A percentile compares a stretch with the other conserved stretches of the same genome.
phyloP scores from a whole-genome alignment of 2,113 vertebrate genomes.

The Anguilla japonica region DNA sequence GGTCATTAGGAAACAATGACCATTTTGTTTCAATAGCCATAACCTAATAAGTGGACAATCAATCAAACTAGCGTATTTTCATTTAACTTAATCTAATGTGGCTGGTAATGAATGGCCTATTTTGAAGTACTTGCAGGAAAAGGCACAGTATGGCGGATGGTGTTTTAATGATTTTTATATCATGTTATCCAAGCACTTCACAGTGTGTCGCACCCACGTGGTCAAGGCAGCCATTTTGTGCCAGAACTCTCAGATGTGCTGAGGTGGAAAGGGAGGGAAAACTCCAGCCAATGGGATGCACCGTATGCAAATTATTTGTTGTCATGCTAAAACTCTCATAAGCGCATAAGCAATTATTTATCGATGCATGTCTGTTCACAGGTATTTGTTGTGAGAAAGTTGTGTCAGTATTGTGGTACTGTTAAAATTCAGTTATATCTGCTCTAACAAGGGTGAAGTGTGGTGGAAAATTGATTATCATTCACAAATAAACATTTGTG shows the following conservation, averaged over 20 bases:
- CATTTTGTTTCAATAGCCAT: neutral
- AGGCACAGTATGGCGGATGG: too few relatives aligned
- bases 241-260: too few relatives aligned
- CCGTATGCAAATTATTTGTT: neutral
- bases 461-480: neutral
- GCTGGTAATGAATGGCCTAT: neutral
- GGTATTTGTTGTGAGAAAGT: neutral
- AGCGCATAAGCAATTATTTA: neutral
- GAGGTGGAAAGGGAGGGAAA: too few relatives aligned
- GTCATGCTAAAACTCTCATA: neutral
- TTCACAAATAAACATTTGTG: neutral
- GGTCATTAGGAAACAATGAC: neutral
- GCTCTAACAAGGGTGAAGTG: neutral
- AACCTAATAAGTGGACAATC: neutral
- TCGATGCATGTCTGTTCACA: neutral
- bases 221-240: too few relatives aligned
- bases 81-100: neutral
- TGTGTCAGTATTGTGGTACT: too few relatives aligned
- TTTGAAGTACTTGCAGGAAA: neutral
- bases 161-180: too few relatives aligned
- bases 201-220: too few relatives aligned
- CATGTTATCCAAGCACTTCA: too few relatives aligned
- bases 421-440: neutral
- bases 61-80: neutral
- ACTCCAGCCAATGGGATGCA: neutral